phyloP scores from a whole-genome alignment of 1,140 invertebrate genomes.

The Hypsibius dujardini region DNA sequence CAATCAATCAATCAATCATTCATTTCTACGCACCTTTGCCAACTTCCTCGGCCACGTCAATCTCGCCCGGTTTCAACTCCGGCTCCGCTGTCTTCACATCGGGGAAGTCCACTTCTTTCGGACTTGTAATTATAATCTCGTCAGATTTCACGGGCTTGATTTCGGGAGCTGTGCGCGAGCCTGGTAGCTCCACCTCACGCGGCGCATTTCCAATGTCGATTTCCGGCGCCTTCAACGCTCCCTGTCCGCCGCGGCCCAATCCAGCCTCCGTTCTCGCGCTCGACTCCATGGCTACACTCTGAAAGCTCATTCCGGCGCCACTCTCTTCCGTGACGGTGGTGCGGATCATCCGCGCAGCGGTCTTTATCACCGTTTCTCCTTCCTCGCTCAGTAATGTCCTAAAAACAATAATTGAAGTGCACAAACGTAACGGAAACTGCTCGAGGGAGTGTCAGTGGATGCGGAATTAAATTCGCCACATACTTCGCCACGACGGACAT shows the following conservation, averaged over 20 bases:
- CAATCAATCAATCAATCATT: too few species aligned
- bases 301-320: background rate
- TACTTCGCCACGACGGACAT: too few species aligned
- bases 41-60: background rate
- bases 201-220: background rate
- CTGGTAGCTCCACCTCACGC: background rate
- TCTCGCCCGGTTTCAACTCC: background rate
- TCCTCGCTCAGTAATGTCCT: background rate
- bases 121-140: background rate
- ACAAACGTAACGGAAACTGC: too few species aligned
- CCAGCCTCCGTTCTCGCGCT: background rate
- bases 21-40: too few species aligned
- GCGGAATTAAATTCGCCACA: too few species aligned
- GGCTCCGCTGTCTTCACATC: background rate
- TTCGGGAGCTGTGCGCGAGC: background rate
- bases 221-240: background rate
- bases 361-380: background rate
- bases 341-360: slow-evolving; percentile 2
- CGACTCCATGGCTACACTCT: background rate
- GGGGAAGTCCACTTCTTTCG: background rate
- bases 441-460: too few species aligned
- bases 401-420: too few species aligned
- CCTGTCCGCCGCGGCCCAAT: background rate
- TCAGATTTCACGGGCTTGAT: background rate
- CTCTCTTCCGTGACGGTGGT: background rate